A percentile compares a stretch with the other conserved stretches of the same genome.
phyloP scores from a whole-genome alignment of 2,888 invertebrate genomes.

The Drepana falcataria region DNA sequence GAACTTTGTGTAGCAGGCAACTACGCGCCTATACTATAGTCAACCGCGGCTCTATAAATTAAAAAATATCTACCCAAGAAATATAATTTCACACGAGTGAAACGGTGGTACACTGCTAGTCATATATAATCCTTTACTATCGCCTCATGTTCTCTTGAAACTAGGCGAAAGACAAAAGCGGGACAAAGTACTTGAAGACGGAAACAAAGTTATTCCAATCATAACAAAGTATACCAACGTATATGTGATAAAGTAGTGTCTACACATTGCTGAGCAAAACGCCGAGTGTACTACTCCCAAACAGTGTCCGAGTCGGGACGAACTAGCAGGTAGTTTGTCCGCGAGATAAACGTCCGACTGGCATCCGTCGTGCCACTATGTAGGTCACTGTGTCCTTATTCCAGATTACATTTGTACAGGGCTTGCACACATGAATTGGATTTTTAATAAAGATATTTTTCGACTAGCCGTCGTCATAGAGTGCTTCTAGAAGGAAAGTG shows the following conservation, averaged over 20 bases:
- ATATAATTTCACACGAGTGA: too few relatives aligned
- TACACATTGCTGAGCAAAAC: neutral
- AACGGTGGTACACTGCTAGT: too few relatives aligned
- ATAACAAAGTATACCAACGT: neutral
- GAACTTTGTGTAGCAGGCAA: too few relatives aligned
- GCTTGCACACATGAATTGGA: neutral
- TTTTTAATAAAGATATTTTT: neutral
- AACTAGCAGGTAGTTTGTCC: conserved; percentile 5
- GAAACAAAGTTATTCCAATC: neutral
- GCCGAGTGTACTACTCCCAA: neutral
- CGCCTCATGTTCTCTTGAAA: too few relatives aligned
- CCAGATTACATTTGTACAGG: conserved; percentile 4
- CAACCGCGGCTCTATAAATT: too few relatives aligned
- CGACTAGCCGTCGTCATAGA: too few relatives aligned
- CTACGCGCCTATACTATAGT: too few relatives aligned
- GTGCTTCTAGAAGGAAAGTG: too few relatives aligned
- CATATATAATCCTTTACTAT: too few relatives aligned
- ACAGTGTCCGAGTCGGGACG: neutral
- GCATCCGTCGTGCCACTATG: conserved; percentile 1
- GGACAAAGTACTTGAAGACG: neutral
- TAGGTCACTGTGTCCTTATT: conserved; percentile 7
- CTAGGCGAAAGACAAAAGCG: too few relatives aligned
- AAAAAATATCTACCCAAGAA: too few relatives aligned
- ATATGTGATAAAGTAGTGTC: neutral
- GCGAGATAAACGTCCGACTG: conserved; percentile 4